phyloP scores from a whole-genome alignment of 2,888 invertebrate species.

The Drosophila anceps region DNA sequence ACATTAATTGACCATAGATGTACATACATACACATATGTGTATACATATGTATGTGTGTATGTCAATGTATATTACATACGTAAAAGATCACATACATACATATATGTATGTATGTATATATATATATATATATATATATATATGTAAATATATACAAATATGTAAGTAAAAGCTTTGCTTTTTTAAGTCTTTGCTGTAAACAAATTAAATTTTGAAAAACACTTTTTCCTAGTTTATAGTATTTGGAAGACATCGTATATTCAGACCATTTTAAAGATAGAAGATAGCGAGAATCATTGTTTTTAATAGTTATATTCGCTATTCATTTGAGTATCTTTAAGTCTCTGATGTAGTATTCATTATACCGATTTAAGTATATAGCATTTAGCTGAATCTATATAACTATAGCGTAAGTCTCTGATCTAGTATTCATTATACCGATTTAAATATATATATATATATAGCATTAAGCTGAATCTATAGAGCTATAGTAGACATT shows the following conservation, averaged over 20 bases:
- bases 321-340: background rate
- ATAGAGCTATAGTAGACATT: too few relatives aligned
- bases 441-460: background rate
- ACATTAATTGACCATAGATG: slow-evolving; percentile 39
- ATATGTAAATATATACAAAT: background rate
- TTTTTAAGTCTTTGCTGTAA: too few relatives aligned
- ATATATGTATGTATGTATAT: background rate
- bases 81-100: background rate
- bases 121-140: background rate
- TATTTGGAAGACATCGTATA: too few relatives aligned
- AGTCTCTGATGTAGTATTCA: background rate
- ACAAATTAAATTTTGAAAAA: too few relatives aligned
- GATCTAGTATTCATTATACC: background rate
- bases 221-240: too few relatives aligned
- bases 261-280: too few relatives aligned
- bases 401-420: too few relatives aligned
- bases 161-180: too few relatives aligned
- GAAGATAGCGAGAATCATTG: background rate
- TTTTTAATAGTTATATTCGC: background rate
- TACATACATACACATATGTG: background rate
- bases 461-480: background rate
- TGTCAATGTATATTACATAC: too few relatives aligned
- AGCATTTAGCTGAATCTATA: background rate
- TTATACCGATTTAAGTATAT: background rate
- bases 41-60: background rate